Evolutionary conservation across 2,888 invertebrate genomes (phyloP).

Genomic region (Serrognathus titanus): DNA sequence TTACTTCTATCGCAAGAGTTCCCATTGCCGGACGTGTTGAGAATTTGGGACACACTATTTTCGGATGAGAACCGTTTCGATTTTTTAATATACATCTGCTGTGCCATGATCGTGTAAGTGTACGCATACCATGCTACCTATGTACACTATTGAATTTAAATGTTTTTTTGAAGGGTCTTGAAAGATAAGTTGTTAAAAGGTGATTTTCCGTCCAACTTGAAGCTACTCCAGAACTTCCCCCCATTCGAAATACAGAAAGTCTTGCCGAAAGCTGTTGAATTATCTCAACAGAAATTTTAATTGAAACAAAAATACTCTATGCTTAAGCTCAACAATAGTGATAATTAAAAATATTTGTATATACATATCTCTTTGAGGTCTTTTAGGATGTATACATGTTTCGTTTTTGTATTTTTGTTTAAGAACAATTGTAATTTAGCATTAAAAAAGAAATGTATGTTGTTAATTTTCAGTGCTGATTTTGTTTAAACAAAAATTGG

Average conservation of each 20-base stretch:
- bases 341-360: no score
- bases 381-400: no score
- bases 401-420: no score
- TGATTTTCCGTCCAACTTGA: slow-evolving; percentile 93
- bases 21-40: slow-evolving; percentile 91
- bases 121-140: slow-evolving; percentile 8
- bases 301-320: background rate
- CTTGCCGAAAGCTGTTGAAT: slow-evolving; percentile 71
- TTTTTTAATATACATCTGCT: slow-evolving; percentile 88
- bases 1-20: slow-evolving; percentile 95
- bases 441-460: no score
- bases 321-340: no score
- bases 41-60: slow-evolving; percentile 97
- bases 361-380: no score
- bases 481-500: no score
- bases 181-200: slow-evolving; percentile 77
- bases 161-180: slow-evolving; percentile 61
- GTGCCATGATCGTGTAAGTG: slow-evolving; percentile 96
- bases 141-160: background rate
- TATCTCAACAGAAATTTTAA: slow-evolving; percentile 46
- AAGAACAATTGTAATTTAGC: no score
- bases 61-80: slow-evolving; percentile 86
- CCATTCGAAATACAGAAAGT: slow-evolving; percentile 84
- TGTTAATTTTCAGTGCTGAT: no score
- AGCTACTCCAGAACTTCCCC: slow-evolving; percentile 89